These are phyloP conservation scores for Cosmopolites sordidus DNA, from an alignment of 2,888 invertebrate species.

Conservation along the genomic window DNA sequence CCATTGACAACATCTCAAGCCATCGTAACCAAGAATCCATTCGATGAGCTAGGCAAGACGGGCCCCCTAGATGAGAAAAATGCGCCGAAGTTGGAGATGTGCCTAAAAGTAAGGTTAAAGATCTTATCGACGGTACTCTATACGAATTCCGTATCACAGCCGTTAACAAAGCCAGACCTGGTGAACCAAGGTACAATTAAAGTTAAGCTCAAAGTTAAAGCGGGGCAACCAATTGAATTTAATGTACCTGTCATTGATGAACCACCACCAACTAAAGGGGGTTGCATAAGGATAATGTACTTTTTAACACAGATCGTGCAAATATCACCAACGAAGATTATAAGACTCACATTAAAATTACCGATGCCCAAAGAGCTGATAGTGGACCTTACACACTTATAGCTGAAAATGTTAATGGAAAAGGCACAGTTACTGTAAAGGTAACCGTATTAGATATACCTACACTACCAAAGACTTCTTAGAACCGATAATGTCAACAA, in stretches of 20 bases:
- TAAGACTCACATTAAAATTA: slow-evolving; percentile 75
- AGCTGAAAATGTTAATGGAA: slow-evolving; percentile 83
- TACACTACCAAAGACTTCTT: slow-evolving; percentile 85
- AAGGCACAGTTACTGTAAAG: slow-evolving; percentile 79
- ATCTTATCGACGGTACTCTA: slow-evolving; percentile 82
- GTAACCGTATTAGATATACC: slow-evolving; percentile 81
- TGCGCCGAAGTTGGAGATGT: slow-evolving; percentile 82
- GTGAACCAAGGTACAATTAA: slow-evolving; percentile 82
- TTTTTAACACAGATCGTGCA: slow-evolving; percentile 72
- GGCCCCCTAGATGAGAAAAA: no score
- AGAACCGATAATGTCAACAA: slow-evolving; percentile 82
- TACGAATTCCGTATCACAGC: slow-evolving; percentile 91
- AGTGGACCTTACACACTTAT: slow-evolving; percentile 79
- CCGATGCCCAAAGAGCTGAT: slow-evolving; percentile 79
- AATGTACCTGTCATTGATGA: slow-evolving; percentile 90
- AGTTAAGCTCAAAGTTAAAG: slow-evolving; percentile 81
- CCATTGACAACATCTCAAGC: slow-evolving; percentile 82
- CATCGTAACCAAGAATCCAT: slow-evolving; percentile 95
- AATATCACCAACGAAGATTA: slow-evolving; percentile 81
- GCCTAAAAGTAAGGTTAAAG: slow-evolving; percentile 76
- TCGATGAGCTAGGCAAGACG: slow-evolving; percentile 74
- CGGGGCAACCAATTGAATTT: slow-evolving; percentile 84
- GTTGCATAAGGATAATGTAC: slow-evolving; percentile 76
- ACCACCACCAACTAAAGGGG: slow-evolving; percentile 84
- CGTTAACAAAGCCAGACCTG: slow-evolving; percentile 88